A percentile compares a stretch with the other conserved stretches of the same genome.
Evolutionary conservation across 2,888 invertebrate genomes (phyloP).

Genomic region (Melangyna quadrimaculata): DNA sequence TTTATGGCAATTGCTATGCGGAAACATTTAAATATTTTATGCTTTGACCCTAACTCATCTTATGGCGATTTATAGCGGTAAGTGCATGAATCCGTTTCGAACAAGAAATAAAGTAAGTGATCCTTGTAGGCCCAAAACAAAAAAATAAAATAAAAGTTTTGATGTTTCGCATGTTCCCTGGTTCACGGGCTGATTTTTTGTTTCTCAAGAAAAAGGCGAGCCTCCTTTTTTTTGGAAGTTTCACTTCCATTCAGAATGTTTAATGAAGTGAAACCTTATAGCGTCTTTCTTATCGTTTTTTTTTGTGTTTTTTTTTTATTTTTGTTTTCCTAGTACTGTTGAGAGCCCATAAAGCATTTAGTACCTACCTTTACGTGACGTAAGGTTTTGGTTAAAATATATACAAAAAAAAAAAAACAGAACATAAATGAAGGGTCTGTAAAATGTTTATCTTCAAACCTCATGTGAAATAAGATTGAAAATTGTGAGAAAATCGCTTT

Average conservation of each 20-base stretch:
- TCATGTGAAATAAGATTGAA: constrained; percentile 25
- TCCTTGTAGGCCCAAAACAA: constrained; percentile 44
- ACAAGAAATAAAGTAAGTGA: constrained; percentile 51
- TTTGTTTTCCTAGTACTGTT: background rate
- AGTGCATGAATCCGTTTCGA: constrained; percentile 32
- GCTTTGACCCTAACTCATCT: constrained; percentile 11
- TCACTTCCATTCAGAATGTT: constrained; percentile 51
- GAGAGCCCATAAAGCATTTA: constrained; percentile 59
- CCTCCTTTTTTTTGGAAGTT: background rate
- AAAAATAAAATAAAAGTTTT: constrained; percentile 44
- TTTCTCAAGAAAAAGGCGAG: background rate
- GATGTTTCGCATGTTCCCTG: constrained; percentile 49
- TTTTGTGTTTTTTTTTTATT: constrained; percentile 15
- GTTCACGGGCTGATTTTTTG: background rate
- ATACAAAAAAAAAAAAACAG: background rate
- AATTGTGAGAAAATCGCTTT: constrained; percentile 30
- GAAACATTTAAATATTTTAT: constrained; percentile 66
- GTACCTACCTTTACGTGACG: constrained; percentile 55
- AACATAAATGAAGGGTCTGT: constrained; percentile 6
- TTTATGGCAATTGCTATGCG: constrained; percentile 60
- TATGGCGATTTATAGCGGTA: constrained; percentile 10
- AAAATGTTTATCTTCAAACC: constrained; percentile 10
- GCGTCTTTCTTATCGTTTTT: constrained; percentile 14
- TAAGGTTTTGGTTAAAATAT: background rate
- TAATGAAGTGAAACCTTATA: constrained; percentile 54